A percentile compares a stretch with the other conserved stretches of the same genome.
phyloP scores from a whole-genome alignment of 2,888 invertebrate species.

The Steinernema scapterisci region DNA sequence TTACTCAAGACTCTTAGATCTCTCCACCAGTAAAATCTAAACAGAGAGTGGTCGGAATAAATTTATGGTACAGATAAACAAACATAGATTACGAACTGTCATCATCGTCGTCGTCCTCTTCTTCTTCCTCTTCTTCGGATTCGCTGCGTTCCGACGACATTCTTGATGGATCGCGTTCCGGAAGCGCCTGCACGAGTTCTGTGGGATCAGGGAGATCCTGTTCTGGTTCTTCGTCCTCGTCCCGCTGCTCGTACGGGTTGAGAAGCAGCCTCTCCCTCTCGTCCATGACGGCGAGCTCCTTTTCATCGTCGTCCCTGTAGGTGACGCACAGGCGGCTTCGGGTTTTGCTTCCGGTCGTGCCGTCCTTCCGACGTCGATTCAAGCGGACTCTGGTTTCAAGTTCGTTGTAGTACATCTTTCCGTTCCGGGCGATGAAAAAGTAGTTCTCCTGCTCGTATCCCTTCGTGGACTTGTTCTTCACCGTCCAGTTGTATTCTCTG shows the following conservation, averaged over 20 bases:
- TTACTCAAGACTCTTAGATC: no score
- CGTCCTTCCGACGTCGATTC: constrained; percentile 39
- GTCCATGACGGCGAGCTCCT: constrained; percentile 19
- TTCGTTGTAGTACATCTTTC: constrained; percentile 70
- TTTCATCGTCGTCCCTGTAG: not conserved
- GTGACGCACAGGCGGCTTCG: not conserved
- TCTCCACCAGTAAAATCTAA: no score
- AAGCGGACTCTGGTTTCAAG: constrained; percentile 70
- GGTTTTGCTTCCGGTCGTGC: not conserved
- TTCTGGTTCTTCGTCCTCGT: not conserved
- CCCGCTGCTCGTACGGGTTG: constrained; percentile 4
- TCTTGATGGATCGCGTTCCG: not conserved
- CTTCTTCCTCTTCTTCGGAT: not conserved
- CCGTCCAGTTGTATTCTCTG: constrained; percentile 98
- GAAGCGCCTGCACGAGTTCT: not conserved
- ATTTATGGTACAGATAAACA: no score
- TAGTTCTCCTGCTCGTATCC: constrained; percentile 71
- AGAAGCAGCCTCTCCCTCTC: constrained; percentile 8
- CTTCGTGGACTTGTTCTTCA: constrained; percentile 77
- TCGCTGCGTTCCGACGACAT: not conserved
- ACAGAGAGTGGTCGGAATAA: no score
- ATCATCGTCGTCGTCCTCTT: not conserved
- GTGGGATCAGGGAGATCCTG: not conserved
- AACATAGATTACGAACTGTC: no score
- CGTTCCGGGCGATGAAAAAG: constrained; percentile 69